Base-by-base conservation (phyloP, 2,797 vertebrate genomes). In the Sebastes glaucus region DNA sequence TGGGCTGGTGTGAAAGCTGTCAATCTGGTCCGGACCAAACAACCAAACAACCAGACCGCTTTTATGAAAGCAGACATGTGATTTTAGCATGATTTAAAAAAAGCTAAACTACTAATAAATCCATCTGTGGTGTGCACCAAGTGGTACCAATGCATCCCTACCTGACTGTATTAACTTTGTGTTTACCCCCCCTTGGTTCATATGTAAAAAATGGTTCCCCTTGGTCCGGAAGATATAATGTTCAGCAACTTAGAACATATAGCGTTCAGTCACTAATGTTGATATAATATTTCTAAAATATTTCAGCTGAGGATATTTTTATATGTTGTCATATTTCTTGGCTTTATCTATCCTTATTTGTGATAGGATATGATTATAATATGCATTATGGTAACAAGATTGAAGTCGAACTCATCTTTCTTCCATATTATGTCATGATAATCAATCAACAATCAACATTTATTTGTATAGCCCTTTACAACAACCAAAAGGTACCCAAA, bases 61-160 rank as follows among this genome's bases (percentile, higher is more conserved):
- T 52, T 52, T n/a, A 52, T 20, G 20, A n/a, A 0, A 52, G 49
- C 20, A 52, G 49, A 52, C 20, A 52, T 4, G 20, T 52, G 7
- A 0, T 20, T 20, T 52, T 52, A 52, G 7, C 18, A 52, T 52
- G 1, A 20, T 52, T 52, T n/a, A 20, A 52, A 8, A 8, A 46
- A 52, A 52, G 49, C 8, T n/a, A 52, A 52, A 52, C 49, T 52
- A 52, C 49, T 52, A 52, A 52, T 52, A 52, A 52, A 52, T 52
- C 49, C 0, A 52, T 52, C 16, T 0, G 42, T 18, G 42, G 0
- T 46, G 0, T 46, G 0, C 42, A 46, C 14, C 42, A 46, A 18
- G 42, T 46, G 42, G 42, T 18, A 46, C 0, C 0, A 0, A 46
- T 46, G 42, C 42, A 46, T 46, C 42, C 42, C 14, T 0, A 46